Percentiles rank a stretch among this genome's conserved stretches.
Evolutionary conservation across 2,797 vertebrate species (phyloP).

Genomic region (Pachyuromys duprasi): DNA sequence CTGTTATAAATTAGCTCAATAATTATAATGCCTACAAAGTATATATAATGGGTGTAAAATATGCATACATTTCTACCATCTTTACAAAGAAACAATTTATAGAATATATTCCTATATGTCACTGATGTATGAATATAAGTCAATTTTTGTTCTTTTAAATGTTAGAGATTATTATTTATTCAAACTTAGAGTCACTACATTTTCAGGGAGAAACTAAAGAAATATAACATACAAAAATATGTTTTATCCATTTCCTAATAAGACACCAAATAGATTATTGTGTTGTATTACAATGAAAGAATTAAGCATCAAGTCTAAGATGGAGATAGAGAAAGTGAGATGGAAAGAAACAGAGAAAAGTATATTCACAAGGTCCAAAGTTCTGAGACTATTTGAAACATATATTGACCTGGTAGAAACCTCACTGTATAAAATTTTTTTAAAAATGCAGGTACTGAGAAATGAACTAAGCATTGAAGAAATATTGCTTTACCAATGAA

Average conservation of each 20-base stretch:
- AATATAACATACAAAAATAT: not conserved
- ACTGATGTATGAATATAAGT: not conserved
- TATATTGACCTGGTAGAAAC: not conserved
- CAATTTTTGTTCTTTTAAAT: not conserved
- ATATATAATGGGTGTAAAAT: not conserved
- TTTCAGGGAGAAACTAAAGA: not conserved
- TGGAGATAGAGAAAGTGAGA: not conserved
- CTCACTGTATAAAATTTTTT: not conserved
- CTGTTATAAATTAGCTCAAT: not conserved
- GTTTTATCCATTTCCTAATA: not conserved
- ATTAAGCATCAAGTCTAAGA: not conserved
- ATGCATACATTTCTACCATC: not conserved
- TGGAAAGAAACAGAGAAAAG: not conserved
- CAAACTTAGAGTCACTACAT: not conserved
- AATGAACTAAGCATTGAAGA: not conserved
- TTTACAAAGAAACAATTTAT: not conserved
- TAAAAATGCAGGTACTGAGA: slow-evolving; percentile 15
- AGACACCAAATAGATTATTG: not conserved
- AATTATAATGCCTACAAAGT: not conserved
- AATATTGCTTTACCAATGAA: not conserved
- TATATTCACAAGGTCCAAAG: not conserved
- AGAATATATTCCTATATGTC: not conserved
- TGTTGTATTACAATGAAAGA: not conserved
- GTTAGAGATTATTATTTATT: not conserved
- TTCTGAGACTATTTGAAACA: not conserved